These are phyloP conservation scores for Perizoma affinitatum DNA, from an alignment of 2,888 invertebrate genomes.

Conservation along the genomic window DNA sequence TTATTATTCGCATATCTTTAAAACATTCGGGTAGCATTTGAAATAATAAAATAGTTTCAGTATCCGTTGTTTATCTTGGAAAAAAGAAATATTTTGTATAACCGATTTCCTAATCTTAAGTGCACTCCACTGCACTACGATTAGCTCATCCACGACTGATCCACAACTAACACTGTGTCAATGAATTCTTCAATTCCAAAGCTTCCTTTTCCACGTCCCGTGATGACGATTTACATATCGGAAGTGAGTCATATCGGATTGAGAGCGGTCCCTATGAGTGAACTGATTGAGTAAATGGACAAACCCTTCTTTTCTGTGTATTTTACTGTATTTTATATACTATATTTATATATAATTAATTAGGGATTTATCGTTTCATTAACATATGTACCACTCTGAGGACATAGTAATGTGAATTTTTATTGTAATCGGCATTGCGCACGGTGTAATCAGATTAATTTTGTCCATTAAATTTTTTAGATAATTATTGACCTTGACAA, in stretches of 20 bases:
- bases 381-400: no score
- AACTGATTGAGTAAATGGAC: no score
- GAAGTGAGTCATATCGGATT: slow-evolving; percentile 8
- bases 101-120: neutral
- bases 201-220: neutral
- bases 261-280: neutral
- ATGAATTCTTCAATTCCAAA: slow-evolving; percentile 2
- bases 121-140: neutral
- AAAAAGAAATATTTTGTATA: neutral
- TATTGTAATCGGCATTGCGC: neutral
- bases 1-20: no score
- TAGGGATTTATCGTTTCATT: no score
- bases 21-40: no score
- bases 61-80: no score
- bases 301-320: no score
- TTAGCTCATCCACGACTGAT: slow-evolving; percentile 1
- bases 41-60: no score
- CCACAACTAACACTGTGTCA: neutral
- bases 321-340: no score
- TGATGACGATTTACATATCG: slow-evolving; percentile 11
- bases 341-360: no score
- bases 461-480: no score
- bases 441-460: neutral
- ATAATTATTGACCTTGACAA: neutral
- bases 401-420: no score